Evolutionary conservation across 64 coral and sea anemone species (phyloP), one percentile per base, ranked within the genome.

Genomic region (Actinia equina): DNA sequence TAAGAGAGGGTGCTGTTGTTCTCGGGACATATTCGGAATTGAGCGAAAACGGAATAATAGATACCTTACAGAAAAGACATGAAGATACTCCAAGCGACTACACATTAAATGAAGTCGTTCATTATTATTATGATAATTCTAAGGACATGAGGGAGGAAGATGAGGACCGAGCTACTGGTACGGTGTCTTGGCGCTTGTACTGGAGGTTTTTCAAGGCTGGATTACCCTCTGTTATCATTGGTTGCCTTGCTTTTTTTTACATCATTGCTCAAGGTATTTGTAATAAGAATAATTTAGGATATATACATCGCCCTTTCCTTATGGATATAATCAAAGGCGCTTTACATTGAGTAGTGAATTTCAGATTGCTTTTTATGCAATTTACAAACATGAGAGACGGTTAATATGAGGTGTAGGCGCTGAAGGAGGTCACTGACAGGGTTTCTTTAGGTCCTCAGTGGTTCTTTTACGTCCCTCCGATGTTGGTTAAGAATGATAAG

Each of bases 171-270:
- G 82, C 51, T 15, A 23, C 56, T 53, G 87, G 87, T 19, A 80
- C 87, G 80, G 87, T 89, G 20, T 82, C 77, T 13, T 89, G 87
- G 87, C 58, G 43, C 43, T 20, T 89, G 18, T 89, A 89, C n/a
- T 89, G 87, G 77, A 59, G 65, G 30, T 89, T 82, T 11, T 82
- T 81, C 10, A 82, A 42, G 13, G 42, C 45, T 25, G 87, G 54
- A 16, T 43, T 82, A 22, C 78, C 87, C 17, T 18, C 67, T 2
- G 17, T 16, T 43, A 17, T 62, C 0, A 65, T 89, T 15, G 9
- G 11, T 45, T 7, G 2, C 22, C 20, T 82, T 15, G 87, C 43
- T 44, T 6, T 82, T 3, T 82, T 82, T 11, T 82, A 60, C 59
- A 19, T 60, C 15, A 60, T 60, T 4, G 84, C 79, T 65, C 59